A percentile compares a stretch with the other conserved stretches of the same genome.
Evolutionary conservation across 64 coral and sea anemone genomes (phyloP).

Genomic region (Actinia equina): DNA sequence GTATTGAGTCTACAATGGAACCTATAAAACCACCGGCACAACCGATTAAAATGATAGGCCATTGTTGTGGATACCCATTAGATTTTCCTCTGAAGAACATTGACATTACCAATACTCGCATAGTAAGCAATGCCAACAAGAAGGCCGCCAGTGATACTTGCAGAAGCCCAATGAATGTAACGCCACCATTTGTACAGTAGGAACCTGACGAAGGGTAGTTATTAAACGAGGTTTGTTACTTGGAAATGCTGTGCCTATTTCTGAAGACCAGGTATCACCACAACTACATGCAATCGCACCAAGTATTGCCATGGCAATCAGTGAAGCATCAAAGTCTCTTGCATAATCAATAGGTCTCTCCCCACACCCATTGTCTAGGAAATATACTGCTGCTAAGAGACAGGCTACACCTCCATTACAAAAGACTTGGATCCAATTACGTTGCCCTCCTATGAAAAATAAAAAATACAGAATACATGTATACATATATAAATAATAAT

Average conservation of each 20-base stretch:
- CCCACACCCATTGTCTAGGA: slow-evolving; percentile 81
- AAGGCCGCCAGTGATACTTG: slow-evolving; percentile 79
- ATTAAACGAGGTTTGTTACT: slow-evolving; percentile 77
- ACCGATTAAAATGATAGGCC: slow-evolving; percentile 90
- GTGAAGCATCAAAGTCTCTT: slow-evolving; percentile 82
- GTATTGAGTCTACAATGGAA: slow-evolving; percentile 74
- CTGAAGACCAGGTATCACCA: slow-evolving; percentile 98
- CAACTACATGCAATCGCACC: slow-evolving; percentile 89
- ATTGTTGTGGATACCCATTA: slow-evolving; percentile 58
- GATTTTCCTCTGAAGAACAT: slow-evolving; percentile 37
- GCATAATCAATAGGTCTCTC: slow-evolving; percentile 92
- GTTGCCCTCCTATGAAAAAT: slow-evolving; percentile 78
- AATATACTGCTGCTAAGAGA: slow-evolving; percentile 61
- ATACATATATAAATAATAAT: too few relatives aligned
- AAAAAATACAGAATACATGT: neutral
- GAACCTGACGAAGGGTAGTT: slow-evolving; percentile 85
- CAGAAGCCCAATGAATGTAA: slow-evolving; percentile 77
- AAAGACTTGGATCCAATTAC: slow-evolving; percentile 97
- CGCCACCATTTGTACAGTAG: slow-evolving; percentile 91
- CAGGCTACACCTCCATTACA: slow-evolving; percentile 96
- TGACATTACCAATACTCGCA: slow-evolving; percentile 19
- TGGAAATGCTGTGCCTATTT: slow-evolving; percentile 86
- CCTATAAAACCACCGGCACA: slow-evolving; percentile 81
- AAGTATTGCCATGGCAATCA: slow-evolving; percentile 77
- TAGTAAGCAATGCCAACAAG: slow-evolving; percentile 86